phyloP scores from a whole-genome alignment of 2,113 vertebrate species.

The Parus major region DNA sequence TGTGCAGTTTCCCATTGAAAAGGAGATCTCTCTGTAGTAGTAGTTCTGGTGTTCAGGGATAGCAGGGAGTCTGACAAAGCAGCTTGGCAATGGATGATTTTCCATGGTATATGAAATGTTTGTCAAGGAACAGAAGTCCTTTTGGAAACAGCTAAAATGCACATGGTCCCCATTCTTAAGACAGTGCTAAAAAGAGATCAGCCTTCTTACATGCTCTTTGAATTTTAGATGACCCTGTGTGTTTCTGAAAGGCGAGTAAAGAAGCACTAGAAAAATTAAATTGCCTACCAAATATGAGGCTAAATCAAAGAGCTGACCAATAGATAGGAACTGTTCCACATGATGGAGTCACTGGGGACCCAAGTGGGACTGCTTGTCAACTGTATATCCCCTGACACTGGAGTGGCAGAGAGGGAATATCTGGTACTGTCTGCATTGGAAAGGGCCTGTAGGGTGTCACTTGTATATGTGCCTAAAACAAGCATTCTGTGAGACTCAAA shows the following conservation, averaged over 20 bases:
- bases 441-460: neutral
- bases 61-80: neutral
- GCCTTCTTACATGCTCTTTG: neutral
- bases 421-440: neutral
- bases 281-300: neutral
- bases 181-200: neutral
- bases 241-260: neutral
- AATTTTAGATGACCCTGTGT: neutral
- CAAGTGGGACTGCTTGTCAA: neutral
- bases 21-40: neutral
- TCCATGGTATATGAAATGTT: neutral
- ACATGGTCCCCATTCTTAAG: neutral
- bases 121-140: neutral
- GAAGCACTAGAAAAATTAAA: neutral
- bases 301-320: neutral
- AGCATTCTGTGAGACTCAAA: neutral
- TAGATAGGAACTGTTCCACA: rapidly evolving
- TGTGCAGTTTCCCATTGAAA: neutral
- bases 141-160: neutral
- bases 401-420: neutral
- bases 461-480: neutral
- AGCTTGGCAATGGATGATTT: neutral
- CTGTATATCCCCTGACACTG: neutral
- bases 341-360: neutral
- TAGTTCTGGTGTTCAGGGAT: neutral